Evolutionary conservation across 2,797 vertebrate genomes (phyloP), one percentile per base, ranked within the genome.

Genomic region (Myioborus miniatus): DNA sequence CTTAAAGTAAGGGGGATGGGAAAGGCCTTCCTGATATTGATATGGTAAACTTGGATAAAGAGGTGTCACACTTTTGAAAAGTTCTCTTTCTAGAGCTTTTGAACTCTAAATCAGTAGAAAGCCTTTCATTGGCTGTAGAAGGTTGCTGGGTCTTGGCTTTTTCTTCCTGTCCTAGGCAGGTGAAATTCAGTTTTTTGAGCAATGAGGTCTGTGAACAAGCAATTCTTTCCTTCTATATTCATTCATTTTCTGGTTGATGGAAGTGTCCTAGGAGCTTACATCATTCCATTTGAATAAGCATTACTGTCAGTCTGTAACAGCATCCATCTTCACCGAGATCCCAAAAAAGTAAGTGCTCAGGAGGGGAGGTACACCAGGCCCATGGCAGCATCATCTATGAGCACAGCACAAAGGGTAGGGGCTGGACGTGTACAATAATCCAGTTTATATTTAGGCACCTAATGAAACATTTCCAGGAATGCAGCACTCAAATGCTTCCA

Each of bases 391-490:
- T 82, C 63, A 65, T 83, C 65, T 87, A 8, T 37, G 70, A 93
- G 82, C 69, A 95, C 87, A 93, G 92, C 79, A 89, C 67, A 76
- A 65, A 46, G 52, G 63, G 56, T 64, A 87, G 67, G 90, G 58
- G 72, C 91, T 91, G 77, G 89, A 91, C 70, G 74, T 71, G 55
- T 52, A 91, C 46, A 80, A 47, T n/a, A 87, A 87, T 93, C 71
- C 87, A 88, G 80, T 88, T 94, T 93, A 74, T 76, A n/a, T 84
- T 81, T 88, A 95, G 94, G 94, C 91, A 97, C 95, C 96, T 94
- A 88, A 88, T 80, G 70, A 94, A 93, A 71, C 64, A 74, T 39
- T 93, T 93, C 79, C 93, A 94, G 78, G 77, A 96, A 90, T 64
- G 70, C 95, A 94, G 85, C 87, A 82, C 77, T 81, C 3, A 0